A percentile compares a stretch with the other conserved stretches of the same genome.
Evolutionary conservation across 2,888 invertebrate genomes (phyloP).

Genomic region (Noctua fimbriata): DNA sequence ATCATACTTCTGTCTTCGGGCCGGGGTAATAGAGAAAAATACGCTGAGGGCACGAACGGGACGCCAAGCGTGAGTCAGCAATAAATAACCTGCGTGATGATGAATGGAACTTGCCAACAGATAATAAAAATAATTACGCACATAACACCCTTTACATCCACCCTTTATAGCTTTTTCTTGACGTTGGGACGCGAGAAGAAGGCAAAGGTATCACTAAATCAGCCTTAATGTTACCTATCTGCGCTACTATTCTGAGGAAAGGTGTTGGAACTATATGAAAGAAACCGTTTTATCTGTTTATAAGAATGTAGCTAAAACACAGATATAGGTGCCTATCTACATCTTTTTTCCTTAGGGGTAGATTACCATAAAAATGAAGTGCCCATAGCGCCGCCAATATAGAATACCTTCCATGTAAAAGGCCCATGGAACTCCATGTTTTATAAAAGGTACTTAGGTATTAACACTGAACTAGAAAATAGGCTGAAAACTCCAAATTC

Average conservation of each 20-base stretch:
- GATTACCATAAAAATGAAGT: slow-evolving; percentile 54
- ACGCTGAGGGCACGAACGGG: slow-evolving; percentile 48
- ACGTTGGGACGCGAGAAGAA: slow-evolving; percentile 45
- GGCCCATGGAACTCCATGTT: slow-evolving; percentile 26
- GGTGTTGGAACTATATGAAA: slow-evolving; percentile 42
- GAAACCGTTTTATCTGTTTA: slow-evolving; percentile 44
- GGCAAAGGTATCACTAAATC: slow-evolving; percentile 65
- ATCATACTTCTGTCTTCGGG: slow-evolving; percentile 58
- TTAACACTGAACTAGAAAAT: not conserved
- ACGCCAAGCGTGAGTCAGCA: slow-evolving; percentile 53
- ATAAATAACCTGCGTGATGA: slow-evolving; percentile 64
- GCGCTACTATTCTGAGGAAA: slow-evolving; percentile 44
- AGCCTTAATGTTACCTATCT: slow-evolving; percentile 63
- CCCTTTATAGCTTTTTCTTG: slow-evolving; percentile 63
- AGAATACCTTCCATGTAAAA: slow-evolving; percentile 44
- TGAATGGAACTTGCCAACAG: slow-evolving; percentile 58
- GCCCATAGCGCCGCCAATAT: slow-evolving; percentile 45
- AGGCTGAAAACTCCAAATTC: not conserved
- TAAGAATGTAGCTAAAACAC: slow-evolving; percentile 49
- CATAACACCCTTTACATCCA: slow-evolving; percentile 62
- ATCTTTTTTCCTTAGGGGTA: slow-evolving; percentile 42
- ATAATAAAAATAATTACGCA: slow-evolving; percentile 65
- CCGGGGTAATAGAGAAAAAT: slow-evolving; percentile 64
- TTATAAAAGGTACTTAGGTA: slow-evolving; percentile 14
- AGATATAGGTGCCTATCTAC: slow-evolving; percentile 1